Conservation (phyloP, 2,113 vertebrate genomes). For the Astur gentilis region DNA sequence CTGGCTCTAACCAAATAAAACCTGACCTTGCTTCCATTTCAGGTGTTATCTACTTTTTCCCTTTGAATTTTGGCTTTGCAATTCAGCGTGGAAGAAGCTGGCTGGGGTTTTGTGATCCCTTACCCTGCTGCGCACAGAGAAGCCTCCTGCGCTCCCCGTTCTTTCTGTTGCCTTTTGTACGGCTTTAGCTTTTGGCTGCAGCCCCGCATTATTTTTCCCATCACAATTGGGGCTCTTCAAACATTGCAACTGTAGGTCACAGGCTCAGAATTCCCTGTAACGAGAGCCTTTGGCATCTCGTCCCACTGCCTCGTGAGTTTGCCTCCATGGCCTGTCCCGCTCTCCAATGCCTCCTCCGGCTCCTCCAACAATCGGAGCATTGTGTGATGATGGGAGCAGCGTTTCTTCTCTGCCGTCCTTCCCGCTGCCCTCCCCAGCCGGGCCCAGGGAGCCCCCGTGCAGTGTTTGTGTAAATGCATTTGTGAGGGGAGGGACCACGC, state of each 20-base stretch:
- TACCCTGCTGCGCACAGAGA: background rate
- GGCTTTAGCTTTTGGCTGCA: conserved; percentile 31
- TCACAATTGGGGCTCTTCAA: conserved; percentile 46
- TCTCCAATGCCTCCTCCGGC: conserved; percentile 16
- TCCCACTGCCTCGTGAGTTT: conserved; percentile 17
- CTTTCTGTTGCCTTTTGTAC: background rate
- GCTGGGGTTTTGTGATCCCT: background rate
- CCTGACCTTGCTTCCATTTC: conserved; percentile 3
- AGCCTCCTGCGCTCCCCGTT: background rate
- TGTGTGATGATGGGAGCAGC: conserved; percentile 47
- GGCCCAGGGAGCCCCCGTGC: conserved; percentile 13
- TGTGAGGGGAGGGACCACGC: background rate
- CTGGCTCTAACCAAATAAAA: background rate
- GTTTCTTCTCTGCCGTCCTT: background rate
- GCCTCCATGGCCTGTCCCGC: conserved; percentile 19
- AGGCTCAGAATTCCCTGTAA: conserved; percentile 28
- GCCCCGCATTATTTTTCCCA: conserved; percentile 22
- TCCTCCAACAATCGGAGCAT: conserved; percentile 63
- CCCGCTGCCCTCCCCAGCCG: background rate
- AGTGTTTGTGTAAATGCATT: conserved; percentile 20
- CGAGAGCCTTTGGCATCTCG: conserved; percentile 20
- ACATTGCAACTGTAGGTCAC: conserved; percentile 49
- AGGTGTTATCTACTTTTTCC: background rate
- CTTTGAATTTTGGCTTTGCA: conserved; percentile 12
- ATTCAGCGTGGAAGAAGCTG: background rate